These are phyloP conservation scores for Acanthosepion pharaonis DNA, from an alignment of 2,888 invertebrate species.

Conservation along the genomic window DNA sequence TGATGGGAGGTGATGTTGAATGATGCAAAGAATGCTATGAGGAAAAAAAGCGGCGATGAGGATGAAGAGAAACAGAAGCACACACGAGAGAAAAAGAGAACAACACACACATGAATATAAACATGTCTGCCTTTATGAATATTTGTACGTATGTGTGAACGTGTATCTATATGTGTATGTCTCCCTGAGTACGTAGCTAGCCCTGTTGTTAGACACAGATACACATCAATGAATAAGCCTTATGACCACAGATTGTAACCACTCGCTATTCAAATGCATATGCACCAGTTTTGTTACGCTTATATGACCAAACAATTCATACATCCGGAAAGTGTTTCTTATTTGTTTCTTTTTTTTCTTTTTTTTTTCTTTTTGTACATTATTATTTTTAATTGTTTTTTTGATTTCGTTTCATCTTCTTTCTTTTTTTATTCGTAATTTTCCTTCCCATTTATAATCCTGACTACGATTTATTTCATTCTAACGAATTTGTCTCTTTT, in stretches of 20 bases:
- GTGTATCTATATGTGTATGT: background rate
- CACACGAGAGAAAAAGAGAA: background rate
- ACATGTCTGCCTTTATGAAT: background rate
- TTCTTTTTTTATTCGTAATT: too few species aligned
- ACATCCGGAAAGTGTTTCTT: background rate
- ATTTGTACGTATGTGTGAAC: background rate
- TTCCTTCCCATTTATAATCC: too few species aligned
- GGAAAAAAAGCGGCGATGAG: background rate
- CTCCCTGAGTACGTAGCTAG: background rate
- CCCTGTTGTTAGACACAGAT: background rate
- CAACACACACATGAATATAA: background rate
- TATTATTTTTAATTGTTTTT: too few species aligned
- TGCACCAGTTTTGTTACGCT: background rate
- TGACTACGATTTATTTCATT: too few species aligned
- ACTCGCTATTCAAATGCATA: background rate
- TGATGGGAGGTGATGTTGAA: background rate
- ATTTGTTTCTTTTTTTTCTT: background rate
- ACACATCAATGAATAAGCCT: background rate
- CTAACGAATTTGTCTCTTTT: too few species aligned
- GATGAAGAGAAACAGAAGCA: background rate
- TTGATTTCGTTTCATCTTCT: too few species aligned
- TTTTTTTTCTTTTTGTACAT: background rate
- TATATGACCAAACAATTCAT: constrained; percentile 5
- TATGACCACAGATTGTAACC: background rate
- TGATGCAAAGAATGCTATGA: background rate